phyloP scores from a whole-genome alignment of 2,113 vertebrate species.

The Oryzias woworae region DNA sequence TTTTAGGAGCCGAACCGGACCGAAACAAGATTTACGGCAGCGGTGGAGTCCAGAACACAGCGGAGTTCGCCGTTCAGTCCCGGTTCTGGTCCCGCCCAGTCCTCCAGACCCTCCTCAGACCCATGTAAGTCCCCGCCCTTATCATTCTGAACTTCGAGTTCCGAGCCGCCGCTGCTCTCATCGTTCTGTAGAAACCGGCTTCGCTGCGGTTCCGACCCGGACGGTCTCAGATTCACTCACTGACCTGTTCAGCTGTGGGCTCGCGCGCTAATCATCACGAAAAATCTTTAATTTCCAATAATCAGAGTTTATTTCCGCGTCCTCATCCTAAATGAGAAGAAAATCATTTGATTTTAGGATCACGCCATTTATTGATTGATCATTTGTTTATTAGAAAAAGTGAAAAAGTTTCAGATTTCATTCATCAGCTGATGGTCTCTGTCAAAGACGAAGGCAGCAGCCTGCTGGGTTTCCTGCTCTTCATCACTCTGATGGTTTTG shows the following conservation, averaged over 20 bases:
- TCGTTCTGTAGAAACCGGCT: no score
- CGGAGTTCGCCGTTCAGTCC: neutral
- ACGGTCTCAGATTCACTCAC: no score
- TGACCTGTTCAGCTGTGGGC: no score
- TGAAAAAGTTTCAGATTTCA: neutral
- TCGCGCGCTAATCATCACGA: no score
- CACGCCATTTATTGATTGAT: no score
- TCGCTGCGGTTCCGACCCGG: no score
- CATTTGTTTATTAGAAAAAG: no score
- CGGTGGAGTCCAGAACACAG: neutral
- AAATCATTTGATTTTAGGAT: no score
- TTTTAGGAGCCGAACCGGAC: slow-evolving; percentile 4
- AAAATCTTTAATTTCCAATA: no score
- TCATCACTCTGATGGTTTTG: neutral
- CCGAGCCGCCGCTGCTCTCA: no score
- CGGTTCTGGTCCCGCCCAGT: neutral
- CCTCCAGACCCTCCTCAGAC: neutral
- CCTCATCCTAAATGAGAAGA: no score
- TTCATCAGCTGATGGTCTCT: neutral
- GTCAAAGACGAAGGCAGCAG: neutral
- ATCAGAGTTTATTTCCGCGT: no score
- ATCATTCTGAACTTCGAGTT: neutral
- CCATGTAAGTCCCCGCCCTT: slow-evolving; percentile 42
- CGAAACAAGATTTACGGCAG: slow-evolving; percentile 26
- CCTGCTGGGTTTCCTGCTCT: neutral